Evolutionary conservation across 2,888 invertebrate genomes (phyloP), one percentile per base, ranked within the genome.

Genomic region (Heliconius ethilla): DNA sequence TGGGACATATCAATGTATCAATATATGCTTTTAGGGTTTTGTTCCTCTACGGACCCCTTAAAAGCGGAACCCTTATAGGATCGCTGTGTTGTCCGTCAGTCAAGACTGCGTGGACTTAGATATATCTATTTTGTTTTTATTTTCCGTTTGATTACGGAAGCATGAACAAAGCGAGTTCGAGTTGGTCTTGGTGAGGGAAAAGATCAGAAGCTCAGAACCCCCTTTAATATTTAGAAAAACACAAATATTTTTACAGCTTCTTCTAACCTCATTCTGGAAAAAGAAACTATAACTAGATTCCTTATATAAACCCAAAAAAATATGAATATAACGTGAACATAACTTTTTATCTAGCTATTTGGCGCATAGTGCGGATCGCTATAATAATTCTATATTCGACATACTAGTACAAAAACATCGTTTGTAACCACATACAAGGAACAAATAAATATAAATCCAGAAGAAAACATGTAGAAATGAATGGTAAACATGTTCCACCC

Each of bases 401-500:
- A 74, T 51, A 27, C 63, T 63, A 25, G 63, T 29, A 55, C 72
- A 59, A 77, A 72, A 37, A 51, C 51, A 77, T 72, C 72, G 72
- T 77, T 70, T 65, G 76, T 65, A 77, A 59, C 51, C 59, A 65
- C 37, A 73, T 73, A 65, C 29, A 67, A 27, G 66, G 40, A 73
- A 55, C 37, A 18, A 66, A 66, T 55, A 66, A 59, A 72, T 51
- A 65, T 29, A 67, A 45, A 73, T 73, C 77, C 66, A 62, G n/a
- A 72, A 63, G 67, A 55, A 76, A 76, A 59, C 74, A 74, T 63
- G 27, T 27, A 40, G 29, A 67, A 55, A 62, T 27, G 66, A 13
- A 70, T 70, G 67, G 77, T 73, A 77, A 77, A 74, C 73, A 77
- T 45, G 59, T 73, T 73, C 73, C 55, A 55, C 65, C 67, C 67